Evolutionary conservation across 2,113 vertebrate species (phyloP).

Genomic region (Gobio gobio): DNA sequence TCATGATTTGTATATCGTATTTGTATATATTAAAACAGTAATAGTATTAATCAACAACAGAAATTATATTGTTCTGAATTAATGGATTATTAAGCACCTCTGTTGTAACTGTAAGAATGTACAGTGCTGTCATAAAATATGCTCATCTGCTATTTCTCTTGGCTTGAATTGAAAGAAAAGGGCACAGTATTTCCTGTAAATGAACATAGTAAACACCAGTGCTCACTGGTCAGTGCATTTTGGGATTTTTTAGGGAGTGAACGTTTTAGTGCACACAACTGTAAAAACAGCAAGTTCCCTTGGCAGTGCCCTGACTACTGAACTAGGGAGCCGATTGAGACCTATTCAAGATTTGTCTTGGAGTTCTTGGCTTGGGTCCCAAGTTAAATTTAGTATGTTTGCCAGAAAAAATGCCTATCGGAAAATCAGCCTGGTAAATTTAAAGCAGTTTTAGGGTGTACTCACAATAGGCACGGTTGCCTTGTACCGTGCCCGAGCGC

Average conservation of each 20-base stretch:
- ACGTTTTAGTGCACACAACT: background rate
- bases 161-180: background rate
- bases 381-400: background rate
- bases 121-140: background rate
- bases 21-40: no score
- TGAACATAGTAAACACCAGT: background rate
- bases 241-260: no score
- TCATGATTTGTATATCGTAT: no score
- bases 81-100: background rate
- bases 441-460: background rate
- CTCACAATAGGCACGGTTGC: no score
- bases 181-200: background rate
- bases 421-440: background rate
- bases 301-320: background rate
- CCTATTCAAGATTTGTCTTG: background rate
- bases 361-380: background rate
- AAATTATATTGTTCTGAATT: no score
- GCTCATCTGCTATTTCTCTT: background rate
- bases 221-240: background rate
- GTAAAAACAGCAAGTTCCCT: background rate
- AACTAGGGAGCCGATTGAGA: conserved; percentile 4
- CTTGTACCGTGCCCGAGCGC: no score
- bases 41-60: no score
- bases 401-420: background rate
- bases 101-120: background rate